Conservation (phyloP, 2,113 vertebrate genomes). For the Desmodus rotundus region DNA sequence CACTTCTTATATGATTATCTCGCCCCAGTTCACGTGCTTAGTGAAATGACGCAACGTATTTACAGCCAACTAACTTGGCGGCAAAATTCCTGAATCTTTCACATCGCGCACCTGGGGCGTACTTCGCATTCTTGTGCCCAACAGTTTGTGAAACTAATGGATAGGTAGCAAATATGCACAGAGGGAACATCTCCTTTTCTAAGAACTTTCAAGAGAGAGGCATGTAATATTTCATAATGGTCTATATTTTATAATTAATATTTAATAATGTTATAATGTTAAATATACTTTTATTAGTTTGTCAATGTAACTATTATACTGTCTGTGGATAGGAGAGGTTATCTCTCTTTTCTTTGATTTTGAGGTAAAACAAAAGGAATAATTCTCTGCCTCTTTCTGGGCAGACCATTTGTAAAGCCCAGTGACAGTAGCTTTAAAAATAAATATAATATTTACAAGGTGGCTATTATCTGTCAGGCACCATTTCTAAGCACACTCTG, state of each 20-base stretch:
- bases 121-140: neutral
- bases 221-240: neutral
- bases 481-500: neutral
- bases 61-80: neutral
- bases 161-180: no score
- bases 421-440: neutral
- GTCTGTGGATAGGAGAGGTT: rapidly evolving
- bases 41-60: neutral
- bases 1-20: neutral
- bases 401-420: neutral
- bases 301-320: neutral
- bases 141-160: neutral
- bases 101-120: no score
- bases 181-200: neutral
- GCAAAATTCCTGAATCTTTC: neutral
- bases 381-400: neutral
- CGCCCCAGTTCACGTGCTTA: neutral
- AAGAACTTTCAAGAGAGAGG: neutral
- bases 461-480: neutral
- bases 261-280: neutral
- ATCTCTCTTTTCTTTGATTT: neutral
- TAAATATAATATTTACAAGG: neutral
- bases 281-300: neutral
- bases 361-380: neutral
- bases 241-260: neutral